Evolutionary conservation across 2,888 invertebrate species (phyloP).

Genomic region (Melolontha melolontha): DNA sequence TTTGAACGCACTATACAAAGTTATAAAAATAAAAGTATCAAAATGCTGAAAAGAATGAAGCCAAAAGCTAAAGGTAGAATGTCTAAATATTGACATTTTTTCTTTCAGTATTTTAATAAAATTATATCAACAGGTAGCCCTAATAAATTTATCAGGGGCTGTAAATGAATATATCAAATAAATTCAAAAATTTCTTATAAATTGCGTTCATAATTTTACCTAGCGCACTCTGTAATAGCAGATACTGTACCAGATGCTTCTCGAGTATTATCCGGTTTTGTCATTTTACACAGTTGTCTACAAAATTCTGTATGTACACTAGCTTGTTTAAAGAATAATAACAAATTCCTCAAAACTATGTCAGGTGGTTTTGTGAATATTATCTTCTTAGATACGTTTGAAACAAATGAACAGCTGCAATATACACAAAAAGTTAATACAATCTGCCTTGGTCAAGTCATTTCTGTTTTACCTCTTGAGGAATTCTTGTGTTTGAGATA

Average conservation of each 20-base stretch:
- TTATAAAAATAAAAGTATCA: no score
- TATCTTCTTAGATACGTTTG: constrained; percentile 42
- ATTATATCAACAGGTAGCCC: no score
- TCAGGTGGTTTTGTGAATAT: constrained; percentile 42
- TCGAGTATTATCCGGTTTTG: constrained; percentile 28
- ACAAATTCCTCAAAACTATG: constrained; percentile 41
- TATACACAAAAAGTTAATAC: constrained; percentile 6
- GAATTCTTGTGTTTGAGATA: constrained; percentile 41
- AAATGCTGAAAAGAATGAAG: no score
- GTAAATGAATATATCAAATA: no score
- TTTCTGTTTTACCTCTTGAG: constrained; percentile 3
- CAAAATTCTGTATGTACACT: constrained; percentile 50
- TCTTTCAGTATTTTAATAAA: no score
- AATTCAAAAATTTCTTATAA: no score
- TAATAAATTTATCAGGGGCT: no score
- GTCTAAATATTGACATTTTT: no score
- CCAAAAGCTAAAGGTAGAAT: no score
- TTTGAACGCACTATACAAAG: no score
- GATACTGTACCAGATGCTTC: constrained; percentile 34
- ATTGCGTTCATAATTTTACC: no score
- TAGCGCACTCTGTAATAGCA: constrained; percentile 53
- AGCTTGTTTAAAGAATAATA: constrained; percentile 43
- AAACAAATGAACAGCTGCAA: constrained; percentile 33
- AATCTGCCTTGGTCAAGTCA: background rate
- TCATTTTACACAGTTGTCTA: constrained; percentile 50